phyloP scores from a whole-genome alignment of 2,797 vertebrate species.

The Amazona ochrocephala region DNA sequence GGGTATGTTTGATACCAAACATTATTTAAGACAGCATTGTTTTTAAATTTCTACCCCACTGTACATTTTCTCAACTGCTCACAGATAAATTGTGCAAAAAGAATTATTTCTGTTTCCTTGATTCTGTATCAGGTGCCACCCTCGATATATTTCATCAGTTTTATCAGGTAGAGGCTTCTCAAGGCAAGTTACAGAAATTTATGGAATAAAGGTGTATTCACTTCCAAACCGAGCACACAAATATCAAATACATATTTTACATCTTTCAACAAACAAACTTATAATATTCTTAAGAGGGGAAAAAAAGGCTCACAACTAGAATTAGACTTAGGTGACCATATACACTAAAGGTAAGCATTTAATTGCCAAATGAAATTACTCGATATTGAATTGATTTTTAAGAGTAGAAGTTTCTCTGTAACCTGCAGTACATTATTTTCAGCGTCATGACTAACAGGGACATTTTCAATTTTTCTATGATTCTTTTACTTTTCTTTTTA shows the following conservation, averaged over 20 bases:
- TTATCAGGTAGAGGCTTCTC: not conserved
- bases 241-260: not conserved
- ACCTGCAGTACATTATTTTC: not conserved
- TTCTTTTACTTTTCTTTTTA: not conserved
- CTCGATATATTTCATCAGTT: slow-evolving; percentile 11
- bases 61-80: not conserved
- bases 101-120: not conserved
- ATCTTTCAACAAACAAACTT: slow-evolving; percentile 15
- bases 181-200: slow-evolving; percentile 9
- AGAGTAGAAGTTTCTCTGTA: slow-evolving; percentile 16
- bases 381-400: slow-evolving; percentile 47
- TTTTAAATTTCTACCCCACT: not conserved
- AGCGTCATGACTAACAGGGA: not conserved
- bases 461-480: not conserved
- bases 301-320: not conserved
- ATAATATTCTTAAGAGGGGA: not conserved
- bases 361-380: slow-evolving; percentile 56
- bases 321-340: slow-evolving; percentile 31
- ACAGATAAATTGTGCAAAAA: not conserved
- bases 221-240: slow-evolving; percentile 20
- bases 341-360: slow-evolving; percentile 43
- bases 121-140: not conserved
- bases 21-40: not conserved
- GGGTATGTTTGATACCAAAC: not conserved
- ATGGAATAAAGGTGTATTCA: not conserved